phyloP scores from a whole-genome alignment of 2,888 invertebrate genomes.

The Apamea sordens region DNA sequence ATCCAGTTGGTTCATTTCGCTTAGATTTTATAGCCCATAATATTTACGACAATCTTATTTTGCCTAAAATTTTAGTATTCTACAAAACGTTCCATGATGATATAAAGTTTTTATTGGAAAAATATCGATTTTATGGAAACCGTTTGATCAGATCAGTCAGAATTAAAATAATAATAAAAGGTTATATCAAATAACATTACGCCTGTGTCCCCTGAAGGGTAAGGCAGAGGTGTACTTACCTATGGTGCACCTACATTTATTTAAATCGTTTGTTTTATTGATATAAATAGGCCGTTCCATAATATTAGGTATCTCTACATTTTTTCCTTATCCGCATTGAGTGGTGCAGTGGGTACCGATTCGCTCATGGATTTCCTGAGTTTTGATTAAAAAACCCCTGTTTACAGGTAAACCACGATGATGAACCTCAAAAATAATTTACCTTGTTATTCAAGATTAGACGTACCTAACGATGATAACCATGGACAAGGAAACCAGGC shows the following conservation, averaged over 20 bases:
- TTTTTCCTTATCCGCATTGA: background rate
- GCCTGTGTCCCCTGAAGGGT: no score
- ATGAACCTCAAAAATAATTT: conserved; percentile 20
- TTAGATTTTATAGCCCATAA: conserved; percentile 55
- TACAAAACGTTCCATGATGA: conserved; percentile 26
- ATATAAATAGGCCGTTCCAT: background rate
- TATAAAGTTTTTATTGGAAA: conserved; percentile 45
- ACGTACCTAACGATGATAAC: background rate
- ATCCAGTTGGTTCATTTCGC: conserved; percentile 42
- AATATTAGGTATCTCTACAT: background rate
- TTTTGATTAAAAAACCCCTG: conserved; percentile 4
- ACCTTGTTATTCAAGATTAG: conserved; percentile 23
- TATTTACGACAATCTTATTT: conserved; percentile 54
- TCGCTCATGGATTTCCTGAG: background rate
- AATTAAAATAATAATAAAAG: conserved; percentile 20
- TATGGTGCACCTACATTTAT: background rate
- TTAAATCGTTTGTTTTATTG: background rate
- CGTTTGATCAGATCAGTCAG: conserved; percentile 12
- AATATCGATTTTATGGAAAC: conserved; percentile 41
- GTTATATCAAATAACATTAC: background rate
- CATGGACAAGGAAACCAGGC: background rate
- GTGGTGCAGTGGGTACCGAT: background rate
- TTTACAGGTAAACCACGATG: conserved; percentile 12
- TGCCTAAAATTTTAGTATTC: conserved; percentile 33
- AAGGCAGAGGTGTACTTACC: background rate